Conservation (phyloP, 2,113 vertebrate species). For the Sialia sialis region DNA sequence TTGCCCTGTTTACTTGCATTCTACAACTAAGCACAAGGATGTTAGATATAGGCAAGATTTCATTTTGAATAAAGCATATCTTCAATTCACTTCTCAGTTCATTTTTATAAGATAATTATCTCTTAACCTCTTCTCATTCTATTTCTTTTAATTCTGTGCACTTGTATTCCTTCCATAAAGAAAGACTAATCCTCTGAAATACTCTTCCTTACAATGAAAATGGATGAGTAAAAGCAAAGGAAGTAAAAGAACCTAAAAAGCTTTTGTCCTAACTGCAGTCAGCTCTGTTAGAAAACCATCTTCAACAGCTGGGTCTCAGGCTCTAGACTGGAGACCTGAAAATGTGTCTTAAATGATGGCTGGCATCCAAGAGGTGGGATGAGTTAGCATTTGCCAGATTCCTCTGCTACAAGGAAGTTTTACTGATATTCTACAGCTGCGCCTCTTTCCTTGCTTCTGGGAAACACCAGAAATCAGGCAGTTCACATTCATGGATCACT, state of each 20-base stretch:
- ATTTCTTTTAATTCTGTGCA: not conserved
- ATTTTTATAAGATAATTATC: not conserved
- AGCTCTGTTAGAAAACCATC: not conserved
- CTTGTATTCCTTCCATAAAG: not conserved
- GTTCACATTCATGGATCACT: not conserved
- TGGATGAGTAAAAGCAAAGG: not conserved
- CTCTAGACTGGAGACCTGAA: not conserved
- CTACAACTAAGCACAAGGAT: not conserved
- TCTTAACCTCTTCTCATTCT: not conserved
- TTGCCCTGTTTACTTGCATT: not conserved
- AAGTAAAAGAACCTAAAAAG: not conserved
- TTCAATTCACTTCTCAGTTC: not conserved
- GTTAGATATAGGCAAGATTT: not conserved
- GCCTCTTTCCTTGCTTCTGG: not conserved
- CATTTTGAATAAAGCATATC: fast-evolving
- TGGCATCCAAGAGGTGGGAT: not conserved
- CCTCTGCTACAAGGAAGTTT: not conserved
- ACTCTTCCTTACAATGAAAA: not conserved
- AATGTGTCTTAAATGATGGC: not conserved
- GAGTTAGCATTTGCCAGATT: not conserved
- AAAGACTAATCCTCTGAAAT: not conserved
- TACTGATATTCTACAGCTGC: not conserved
- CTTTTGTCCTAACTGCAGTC: not conserved
- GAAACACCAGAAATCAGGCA: not conserved
- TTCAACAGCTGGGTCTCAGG: not conserved